Conservation (phyloP, 92 coral and sea anemone genomes). For the Actinostola sp. region DNA sequence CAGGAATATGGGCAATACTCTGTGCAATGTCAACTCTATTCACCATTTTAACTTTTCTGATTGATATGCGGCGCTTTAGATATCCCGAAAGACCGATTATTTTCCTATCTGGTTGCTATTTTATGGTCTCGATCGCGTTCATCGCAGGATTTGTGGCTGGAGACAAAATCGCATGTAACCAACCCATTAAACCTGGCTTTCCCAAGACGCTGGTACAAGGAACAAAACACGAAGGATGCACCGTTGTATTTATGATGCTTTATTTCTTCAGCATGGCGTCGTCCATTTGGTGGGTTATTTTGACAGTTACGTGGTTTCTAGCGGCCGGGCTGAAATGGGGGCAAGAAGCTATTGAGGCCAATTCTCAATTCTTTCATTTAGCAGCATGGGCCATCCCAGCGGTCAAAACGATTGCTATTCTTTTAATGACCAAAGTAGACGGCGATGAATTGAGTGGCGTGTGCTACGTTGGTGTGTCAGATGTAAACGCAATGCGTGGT, state of each 20-base stretch:
- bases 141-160: conserved; percentile 91
- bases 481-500: conserved; percentile 86
- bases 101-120: conserved; percentile 95
- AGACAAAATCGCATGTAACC: conserved; percentile 83
- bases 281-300: conserved; percentile 97
- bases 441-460: conserved; percentile 99
- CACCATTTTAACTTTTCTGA: conserved; percentile 87
- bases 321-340: conserved; percentile 99
- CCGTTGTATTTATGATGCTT: conserved; percentile 92
- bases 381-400: conserved; percentile 99
- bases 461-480: conserved; percentile 95
- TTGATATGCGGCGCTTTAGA: conserved; percentile 94
- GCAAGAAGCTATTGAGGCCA: conserved; percentile 99
- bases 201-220: conserved; percentile 86
- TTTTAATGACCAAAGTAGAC: conserved; percentile 94
- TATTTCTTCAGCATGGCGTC: conserved; percentile 99
- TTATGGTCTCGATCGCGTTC: conserved; percentile 91
- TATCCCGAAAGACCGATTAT: conserved; percentile 99
- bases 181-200: conserved; percentile 49
- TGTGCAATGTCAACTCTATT: conserved; percentile 91
- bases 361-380: conserved; percentile 97
- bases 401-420: conserved; percentile 95
- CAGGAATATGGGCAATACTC: conserved; percentile 91
- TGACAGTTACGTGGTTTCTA: conserved; percentile 96
- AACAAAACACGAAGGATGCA: conserved; percentile 95